Evolutionary conservation across 2,797 vertebrate species (phyloP).

Genomic region (Helicolenus hilgendorfi): DNA sequence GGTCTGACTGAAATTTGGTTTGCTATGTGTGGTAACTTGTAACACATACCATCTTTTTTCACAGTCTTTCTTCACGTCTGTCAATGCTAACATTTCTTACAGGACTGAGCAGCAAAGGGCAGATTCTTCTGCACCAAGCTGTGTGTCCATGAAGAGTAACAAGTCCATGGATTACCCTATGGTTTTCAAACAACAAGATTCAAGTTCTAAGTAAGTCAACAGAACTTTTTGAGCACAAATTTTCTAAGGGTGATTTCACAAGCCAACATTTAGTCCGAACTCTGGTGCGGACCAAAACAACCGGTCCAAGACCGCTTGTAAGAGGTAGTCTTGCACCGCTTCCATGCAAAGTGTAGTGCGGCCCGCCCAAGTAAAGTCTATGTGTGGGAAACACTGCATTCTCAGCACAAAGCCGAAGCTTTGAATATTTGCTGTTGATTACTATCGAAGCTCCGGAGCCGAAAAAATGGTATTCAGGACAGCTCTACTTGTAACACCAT

Average conservation of each 20-base stretch:
- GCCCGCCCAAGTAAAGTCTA: too few relatives aligned
- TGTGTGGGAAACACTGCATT: too few relatives aligned
- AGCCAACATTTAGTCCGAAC: too few relatives aligned
- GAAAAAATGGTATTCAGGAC: too few relatives aligned
- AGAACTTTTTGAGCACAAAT: background rate
- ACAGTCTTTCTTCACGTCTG: background rate
- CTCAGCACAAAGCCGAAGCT: background rate
- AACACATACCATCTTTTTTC: background rate
- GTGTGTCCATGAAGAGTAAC: background rate
- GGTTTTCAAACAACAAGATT: background rate
- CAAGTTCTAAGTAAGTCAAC: background rate
- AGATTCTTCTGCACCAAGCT: background rate
- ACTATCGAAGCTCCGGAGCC: too few relatives aligned
- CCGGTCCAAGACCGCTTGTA: too few relatives aligned
- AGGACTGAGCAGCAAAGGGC: background rate
- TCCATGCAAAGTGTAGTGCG: too few relatives aligned
- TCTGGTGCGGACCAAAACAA: too few relatives aligned
- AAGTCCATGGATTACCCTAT: background rate
- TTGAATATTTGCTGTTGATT: too few relatives aligned
- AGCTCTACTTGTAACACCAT: background rate
- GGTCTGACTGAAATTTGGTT: background rate
- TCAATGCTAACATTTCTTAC: background rate
- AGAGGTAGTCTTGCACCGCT: too few relatives aligned
- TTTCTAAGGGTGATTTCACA: too few relatives aligned
- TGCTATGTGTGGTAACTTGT: background rate